Evolutionary conservation across 1,140 invertebrate species (phyloP).

Genomic region (Micrasema minimum): DNA sequence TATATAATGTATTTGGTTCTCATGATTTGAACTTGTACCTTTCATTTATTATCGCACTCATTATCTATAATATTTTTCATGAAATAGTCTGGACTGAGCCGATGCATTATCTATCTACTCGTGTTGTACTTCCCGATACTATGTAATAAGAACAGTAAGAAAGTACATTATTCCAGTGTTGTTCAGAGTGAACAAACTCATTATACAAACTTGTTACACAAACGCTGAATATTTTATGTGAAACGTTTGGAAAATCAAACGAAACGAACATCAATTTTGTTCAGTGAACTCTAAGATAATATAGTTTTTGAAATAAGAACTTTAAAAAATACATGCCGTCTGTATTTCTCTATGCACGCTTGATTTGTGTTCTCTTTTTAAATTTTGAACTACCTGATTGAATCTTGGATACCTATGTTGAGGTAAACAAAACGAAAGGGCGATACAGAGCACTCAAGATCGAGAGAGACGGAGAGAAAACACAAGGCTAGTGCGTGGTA

Average conservation of each 20-base stretch:
- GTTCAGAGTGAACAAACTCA: conserved; percentile 21
- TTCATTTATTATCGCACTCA: background rate
- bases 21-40: background rate
- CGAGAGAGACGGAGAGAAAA: conserved; percentile 26
- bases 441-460: background rate
- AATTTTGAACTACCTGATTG: background rate
- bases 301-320: background rate
- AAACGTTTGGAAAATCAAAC: conserved; percentile 4
- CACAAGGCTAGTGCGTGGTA: conserved; percentile 22
- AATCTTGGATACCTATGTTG: conserved; percentile 10
- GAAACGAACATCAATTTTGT: background rate
- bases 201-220: background rate
- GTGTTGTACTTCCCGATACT: background rate
- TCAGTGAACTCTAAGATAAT: background rate
- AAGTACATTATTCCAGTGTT: background rate
- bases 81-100: conserved; percentile 2
- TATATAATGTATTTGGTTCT: background rate
- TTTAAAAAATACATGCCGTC: background rate
- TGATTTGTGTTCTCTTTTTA: conserved; percentile 2
- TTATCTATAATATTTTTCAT: too few relatives aligned
- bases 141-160: background rate
- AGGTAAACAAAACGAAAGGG: conserved; percentile 1
- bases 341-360: background rate
- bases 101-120: conserved; percentile 6
- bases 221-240: conserved; percentile 2